A percentile compares a stretch with the other conserved stretches of the same genome.
These are phyloP conservation scores for Lamellibrachia luymesi DNA, from an alignment of 1,140 invertebrate genomes.

Conservation along the genomic window DNA sequence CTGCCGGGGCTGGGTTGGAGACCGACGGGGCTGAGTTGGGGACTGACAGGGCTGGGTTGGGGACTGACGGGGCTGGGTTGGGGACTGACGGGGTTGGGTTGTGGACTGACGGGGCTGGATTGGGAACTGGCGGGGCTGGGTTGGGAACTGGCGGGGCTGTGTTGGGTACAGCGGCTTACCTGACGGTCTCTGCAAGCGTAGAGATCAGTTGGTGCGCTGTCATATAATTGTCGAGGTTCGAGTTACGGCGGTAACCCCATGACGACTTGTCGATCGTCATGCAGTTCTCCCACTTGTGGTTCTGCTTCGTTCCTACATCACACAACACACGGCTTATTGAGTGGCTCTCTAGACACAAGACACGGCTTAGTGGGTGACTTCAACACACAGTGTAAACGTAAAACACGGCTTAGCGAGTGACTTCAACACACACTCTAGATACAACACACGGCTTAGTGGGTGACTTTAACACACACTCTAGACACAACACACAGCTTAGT, in stretches of 20 bases:
- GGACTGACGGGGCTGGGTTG: no score
- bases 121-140: neutral
- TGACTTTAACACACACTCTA: neutral
- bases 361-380: neutral
- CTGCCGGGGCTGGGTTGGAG: no score
- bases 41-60: no score
- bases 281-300: constrained; percentile 57
- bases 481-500: neutral
- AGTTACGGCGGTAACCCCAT: constrained; percentile 68
- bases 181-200: constrained; percentile 72
- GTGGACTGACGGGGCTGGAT: neutral
- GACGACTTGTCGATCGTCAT: constrained; percentile 84
- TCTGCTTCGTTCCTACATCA: neutral
- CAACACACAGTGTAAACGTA: neutral
- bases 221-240: constrained; percentile 69
- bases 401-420: neutral
- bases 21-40: no score
- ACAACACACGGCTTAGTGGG: neutral
- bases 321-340: neutral
- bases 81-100: neutral
- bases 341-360: neutral
- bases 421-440: neutral
- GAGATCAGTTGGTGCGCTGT: constrained; percentile 69
- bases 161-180: neutral
- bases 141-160: neutral